These are phyloP conservation scores for Pantala flavescens DNA, from an alignment of 1,140 invertebrate species.

Conservation along the genomic window DNA sequence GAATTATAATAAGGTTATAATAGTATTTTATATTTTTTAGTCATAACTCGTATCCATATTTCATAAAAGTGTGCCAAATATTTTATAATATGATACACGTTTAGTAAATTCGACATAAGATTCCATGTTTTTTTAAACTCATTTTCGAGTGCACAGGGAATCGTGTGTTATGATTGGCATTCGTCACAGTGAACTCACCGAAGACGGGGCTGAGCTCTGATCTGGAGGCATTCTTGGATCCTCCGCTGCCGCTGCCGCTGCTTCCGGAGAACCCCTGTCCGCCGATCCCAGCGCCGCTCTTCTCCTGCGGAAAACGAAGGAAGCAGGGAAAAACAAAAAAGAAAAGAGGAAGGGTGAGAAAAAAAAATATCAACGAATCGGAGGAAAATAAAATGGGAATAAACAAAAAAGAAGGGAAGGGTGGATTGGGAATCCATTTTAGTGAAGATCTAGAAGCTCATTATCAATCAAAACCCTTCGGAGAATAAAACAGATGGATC, in stretches of 20 bases:
- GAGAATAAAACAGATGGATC: neutral
- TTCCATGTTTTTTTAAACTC: no score
- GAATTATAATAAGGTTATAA: no score
- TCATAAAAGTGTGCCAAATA: no score
- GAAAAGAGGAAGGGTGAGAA: neutral
- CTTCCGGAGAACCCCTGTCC: conserved; percentile 53
- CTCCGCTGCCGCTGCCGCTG: neutral
- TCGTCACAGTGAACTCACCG: conserved; percentile 58
- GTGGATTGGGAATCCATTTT: neutral
- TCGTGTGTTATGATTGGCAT: no score
- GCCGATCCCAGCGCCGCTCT: conserved; percentile 41
- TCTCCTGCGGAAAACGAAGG: conserved; percentile 59
- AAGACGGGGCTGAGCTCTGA: conserved; percentile 75
- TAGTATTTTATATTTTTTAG: no score
- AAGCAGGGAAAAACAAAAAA: conserved; percentile 13
- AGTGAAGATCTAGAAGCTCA: neutral
- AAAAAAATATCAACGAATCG: neutral
- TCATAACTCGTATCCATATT: no score
- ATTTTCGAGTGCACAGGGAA: no score
- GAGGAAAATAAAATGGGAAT: neutral
- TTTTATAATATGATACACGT: no score
- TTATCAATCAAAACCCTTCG: neutral
- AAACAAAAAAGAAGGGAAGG: neutral
- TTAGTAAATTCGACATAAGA: no score
- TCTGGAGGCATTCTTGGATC: conserved; percentile 55